These are phyloP conservation scores for Philereme vetulata DNA, from an alignment of 2,888 invertebrate genomes.

Conservation along the genomic window DNA sequence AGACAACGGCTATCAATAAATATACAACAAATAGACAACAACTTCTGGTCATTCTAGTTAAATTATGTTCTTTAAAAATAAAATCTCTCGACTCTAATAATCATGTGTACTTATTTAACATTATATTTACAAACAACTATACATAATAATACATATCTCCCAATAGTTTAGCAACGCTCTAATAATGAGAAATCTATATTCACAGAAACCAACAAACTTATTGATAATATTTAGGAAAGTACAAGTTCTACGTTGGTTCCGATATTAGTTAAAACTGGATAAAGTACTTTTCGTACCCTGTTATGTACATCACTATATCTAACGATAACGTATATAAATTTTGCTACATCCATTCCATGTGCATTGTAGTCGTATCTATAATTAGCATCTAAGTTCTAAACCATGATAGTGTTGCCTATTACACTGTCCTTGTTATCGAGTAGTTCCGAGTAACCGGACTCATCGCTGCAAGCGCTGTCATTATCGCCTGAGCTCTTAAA, in stretches of 20 bases:
- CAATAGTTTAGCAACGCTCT: conserved; percentile 29
- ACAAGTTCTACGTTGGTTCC: conserved; percentile 16
- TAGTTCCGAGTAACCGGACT: conserved; percentile 94
- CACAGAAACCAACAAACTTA: conserved; percentile 18
- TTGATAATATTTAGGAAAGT: conserved; percentile 21
- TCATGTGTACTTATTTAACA: conserved; percentile 54
- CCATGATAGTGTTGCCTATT: conserved; percentile 80
- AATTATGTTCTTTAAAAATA: conserved; percentile 46
- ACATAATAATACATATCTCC: conserved; percentile 57
- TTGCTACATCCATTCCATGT: conserved; percentile 28
- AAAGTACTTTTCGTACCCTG: conserved; percentile 59
- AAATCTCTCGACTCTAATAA: conserved; percentile 55
- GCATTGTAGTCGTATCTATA: conserved; percentile 29
- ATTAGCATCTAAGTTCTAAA: conserved; percentile 36
- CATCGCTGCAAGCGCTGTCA: conserved; percentile 94
- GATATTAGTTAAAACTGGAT: conserved; percentile 46
- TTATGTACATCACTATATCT: conserved; percentile 53
- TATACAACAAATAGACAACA: conserved; percentile 38
- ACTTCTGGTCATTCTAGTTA: conserved; percentile 42
- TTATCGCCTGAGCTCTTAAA: conserved; percentile 84
- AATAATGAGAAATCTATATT: conserved; percentile 25
- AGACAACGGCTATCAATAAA: conserved; percentile 46
- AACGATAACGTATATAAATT: conserved; percentile 32
- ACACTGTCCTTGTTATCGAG: conserved; percentile 82
- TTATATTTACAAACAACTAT: conserved; percentile 69